Percentiles rank a stretch among this genome's conserved stretches.
Conservation (phyloP, 2,113 vertebrate species). For the Cottus gobio region DNA sequence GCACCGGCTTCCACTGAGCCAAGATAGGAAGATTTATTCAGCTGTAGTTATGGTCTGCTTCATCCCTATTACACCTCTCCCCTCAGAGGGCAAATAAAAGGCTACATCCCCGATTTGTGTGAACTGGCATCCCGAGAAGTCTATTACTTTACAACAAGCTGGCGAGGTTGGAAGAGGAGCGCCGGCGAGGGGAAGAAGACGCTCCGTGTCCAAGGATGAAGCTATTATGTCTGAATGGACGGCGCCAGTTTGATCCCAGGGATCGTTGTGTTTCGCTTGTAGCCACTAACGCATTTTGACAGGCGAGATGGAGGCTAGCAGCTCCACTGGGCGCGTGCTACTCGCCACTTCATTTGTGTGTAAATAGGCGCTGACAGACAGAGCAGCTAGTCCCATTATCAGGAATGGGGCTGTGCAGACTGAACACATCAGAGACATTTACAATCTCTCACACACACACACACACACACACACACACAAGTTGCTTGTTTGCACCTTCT, state of each 20-base stretch:
- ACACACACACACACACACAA: background rate
- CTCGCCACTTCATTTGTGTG: slow-evolving; percentile 79
- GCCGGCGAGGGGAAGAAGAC: slow-evolving; percentile 20
- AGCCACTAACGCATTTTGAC: slow-evolving; percentile 77
- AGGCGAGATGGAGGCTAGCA: slow-evolving; percentile 75
- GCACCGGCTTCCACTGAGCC: slow-evolving; percentile 56
- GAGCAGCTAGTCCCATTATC: slow-evolving; percentile 75
- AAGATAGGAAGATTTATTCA: slow-evolving; percentile 78
- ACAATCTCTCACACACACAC: slow-evolving; percentile 44
- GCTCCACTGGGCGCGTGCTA: slow-evolving; percentile 60
- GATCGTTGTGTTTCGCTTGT: slow-evolving; percentile 74
- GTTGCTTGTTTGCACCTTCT: slow-evolving; percentile 73
- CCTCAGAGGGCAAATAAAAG: slow-evolving; percentile 71
- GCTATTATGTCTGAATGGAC: slow-evolving; percentile 71
- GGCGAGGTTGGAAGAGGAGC: slow-evolving; percentile 38
- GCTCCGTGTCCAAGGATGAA: slow-evolving; percentile 71
- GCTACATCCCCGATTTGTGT: slow-evolving; percentile 67
- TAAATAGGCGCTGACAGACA: slow-evolving; percentile 79
- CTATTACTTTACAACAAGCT: slow-evolving; percentile 72
- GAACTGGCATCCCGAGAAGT: slow-evolving; percentile 72
- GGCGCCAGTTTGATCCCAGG: slow-evolving; percentile 66
- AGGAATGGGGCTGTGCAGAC: slow-evolving; percentile 72
- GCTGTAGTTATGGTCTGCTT: slow-evolving; percentile 73
- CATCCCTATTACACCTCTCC: slow-evolving; percentile 74
- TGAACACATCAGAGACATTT: slow-evolving; percentile 75